Percentiles rank a stretch among this genome's conserved stretches.
Conservation (phyloP, 1,140 invertebrate genomes). For the Heliconius melpomene region DNA sequence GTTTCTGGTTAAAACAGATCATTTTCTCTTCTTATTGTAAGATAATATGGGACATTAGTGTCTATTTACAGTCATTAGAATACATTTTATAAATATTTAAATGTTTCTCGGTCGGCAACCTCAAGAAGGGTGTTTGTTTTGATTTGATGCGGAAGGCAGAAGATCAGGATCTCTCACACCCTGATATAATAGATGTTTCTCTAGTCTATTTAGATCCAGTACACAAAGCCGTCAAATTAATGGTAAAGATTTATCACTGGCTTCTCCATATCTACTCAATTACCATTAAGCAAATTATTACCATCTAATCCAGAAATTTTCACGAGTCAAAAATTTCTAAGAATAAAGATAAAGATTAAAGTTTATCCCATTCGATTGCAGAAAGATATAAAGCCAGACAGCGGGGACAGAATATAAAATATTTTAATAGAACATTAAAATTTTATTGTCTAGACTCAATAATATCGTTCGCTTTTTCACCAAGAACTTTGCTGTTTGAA, state of each 20-base stretch:
- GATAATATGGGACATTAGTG: no score
- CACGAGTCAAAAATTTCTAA: neutral
- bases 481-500: neutral
- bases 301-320: neutral
- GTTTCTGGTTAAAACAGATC: no score
- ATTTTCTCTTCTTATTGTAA: no score
- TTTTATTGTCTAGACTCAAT: slow-evolving; percentile 30
- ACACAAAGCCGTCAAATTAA: no score
- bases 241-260: neutral
- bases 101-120: no score
- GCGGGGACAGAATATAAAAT: slow-evolving; percentile 17
- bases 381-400: neutral
- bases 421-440: slow-evolving; percentile 25
- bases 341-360: neutral
- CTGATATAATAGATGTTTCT: no score
- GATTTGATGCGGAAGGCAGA: no score
- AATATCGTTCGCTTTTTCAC: slow-evolving; percentile 12
- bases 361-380: neutral
- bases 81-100: no score
- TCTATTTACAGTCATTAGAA: no score
- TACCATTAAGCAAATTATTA: neutral
- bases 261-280: neutral
- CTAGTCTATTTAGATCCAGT: no score
- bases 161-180: no score
- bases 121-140: no score